Conservation (phyloP, 2,888 invertebrate genomes). For the Parnassius smintheus region DNA sequence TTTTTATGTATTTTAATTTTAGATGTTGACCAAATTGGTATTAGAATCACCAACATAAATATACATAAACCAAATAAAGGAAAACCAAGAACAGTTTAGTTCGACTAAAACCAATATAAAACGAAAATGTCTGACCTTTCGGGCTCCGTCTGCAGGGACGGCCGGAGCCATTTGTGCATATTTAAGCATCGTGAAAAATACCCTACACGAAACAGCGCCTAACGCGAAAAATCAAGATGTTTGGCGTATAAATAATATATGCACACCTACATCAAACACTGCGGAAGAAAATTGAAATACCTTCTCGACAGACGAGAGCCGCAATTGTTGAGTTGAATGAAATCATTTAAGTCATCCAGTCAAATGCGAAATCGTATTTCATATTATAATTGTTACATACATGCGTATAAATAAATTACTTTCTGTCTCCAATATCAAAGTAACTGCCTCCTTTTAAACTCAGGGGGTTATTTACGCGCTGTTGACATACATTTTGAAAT, state of each 20-base stretch:
- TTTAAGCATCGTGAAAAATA: constrained; percentile 47
- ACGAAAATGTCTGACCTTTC: constrained; percentile 33
- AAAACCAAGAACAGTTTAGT: constrained; percentile 21
- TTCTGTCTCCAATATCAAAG: too few species aligned
- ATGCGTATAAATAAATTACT: too few species aligned
- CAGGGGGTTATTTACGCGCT: too few species aligned
- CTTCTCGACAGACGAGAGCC: constrained; percentile 13
- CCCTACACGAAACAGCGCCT: constrained; percentile 31
- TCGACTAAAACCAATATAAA: constrained; percentile 34
- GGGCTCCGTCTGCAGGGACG: constrained; percentile 32
- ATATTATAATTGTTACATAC: too few species aligned
- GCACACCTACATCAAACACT: constrained; percentile 32
- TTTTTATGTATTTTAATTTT: too few species aligned
- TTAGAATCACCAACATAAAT: too few species aligned
- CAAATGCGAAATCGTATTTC: too few species aligned
- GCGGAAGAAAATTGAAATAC: constrained; percentile 32
- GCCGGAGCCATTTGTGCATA: constrained; percentile 45
- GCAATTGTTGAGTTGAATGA: constrained; percentile 1
- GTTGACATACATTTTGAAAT: too few species aligned
- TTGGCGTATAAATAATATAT: constrained; percentile 36
- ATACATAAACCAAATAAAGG: not conserved
- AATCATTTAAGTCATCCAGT: too few species aligned
- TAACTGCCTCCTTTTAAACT: too few species aligned
- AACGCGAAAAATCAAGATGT: constrained; percentile 38
- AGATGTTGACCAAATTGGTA: too few species aligned